Conservation (phyloP, 1,140 invertebrate genomes). For the Popillia japonica region DNA sequence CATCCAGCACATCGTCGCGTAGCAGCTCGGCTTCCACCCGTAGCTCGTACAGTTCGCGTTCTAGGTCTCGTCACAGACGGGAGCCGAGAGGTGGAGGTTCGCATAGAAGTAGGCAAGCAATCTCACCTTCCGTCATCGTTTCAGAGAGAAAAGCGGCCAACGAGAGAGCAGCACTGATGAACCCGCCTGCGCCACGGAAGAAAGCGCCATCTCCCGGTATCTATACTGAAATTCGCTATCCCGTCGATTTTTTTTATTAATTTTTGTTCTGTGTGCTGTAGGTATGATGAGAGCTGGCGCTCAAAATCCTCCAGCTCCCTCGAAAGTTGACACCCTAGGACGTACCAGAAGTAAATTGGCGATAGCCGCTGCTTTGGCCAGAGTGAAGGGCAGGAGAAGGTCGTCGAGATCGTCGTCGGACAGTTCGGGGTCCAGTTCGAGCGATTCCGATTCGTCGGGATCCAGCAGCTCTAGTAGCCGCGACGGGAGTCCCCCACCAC, state of each 20-base stretch:
- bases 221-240: conserved; percentile 13
- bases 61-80: conserved; percentile 61
- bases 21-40: conserved; percentile 59
- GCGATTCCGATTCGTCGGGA: conserved; percentile 58
- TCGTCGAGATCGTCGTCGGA: conserved; percentile 61
- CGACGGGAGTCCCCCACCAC: conserved; percentile 57
- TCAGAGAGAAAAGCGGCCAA: conserved; percentile 67
- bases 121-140: conserved; percentile 69
- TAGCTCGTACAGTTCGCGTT: conserved; percentile 62
- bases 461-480: conserved; percentile 61
- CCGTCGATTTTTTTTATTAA: background rate
- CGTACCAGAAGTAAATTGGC: conserved; percentile 55
- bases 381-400: conserved; percentile 53
- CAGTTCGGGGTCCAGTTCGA: conserved; percentile 65
- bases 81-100: conserved; percentile 49
- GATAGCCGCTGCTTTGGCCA: conserved; percentile 55
- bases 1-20: conserved; percentile 66
- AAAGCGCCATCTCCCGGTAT: conserved; percentile 62
- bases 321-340: conserved; percentile 53
- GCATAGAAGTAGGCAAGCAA: conserved; percentile 47
- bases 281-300: conserved; percentile 60
- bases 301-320: conserved; percentile 59
- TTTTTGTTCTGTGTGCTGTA: conserved; percentile 42
- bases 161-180: conserved; percentile 72
- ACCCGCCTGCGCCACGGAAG: conserved; percentile 71